Evolutionary conservation across 2,888 invertebrate genomes (phyloP).

Genomic region (Cheilosia pagana): DNA sequence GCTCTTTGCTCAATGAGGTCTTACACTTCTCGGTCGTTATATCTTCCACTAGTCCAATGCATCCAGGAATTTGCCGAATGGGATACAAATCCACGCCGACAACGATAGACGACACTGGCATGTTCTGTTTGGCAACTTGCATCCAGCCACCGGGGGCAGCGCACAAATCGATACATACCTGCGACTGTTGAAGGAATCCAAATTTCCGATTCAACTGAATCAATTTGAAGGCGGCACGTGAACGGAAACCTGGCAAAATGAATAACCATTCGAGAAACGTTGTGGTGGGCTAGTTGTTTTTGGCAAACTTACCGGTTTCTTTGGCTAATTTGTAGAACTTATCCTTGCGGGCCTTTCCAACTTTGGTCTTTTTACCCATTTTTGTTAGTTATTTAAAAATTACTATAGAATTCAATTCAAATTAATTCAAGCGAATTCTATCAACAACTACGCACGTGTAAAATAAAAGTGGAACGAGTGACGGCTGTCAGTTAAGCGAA

Average conservation of each 20-base stretch:
- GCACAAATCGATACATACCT: constrained; percentile 98
- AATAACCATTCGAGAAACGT: not conserved
- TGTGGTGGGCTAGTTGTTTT: not conserved
- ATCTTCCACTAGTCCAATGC: constrained; percentile 95
- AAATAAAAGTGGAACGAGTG: constrained; percentile 11
- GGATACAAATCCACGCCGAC: constrained; percentile 98
- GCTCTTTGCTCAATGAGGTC: constrained; percentile 90
- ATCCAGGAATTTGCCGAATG: constrained; percentile 95
- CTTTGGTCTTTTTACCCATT: constrained; percentile 98
- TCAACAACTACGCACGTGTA: constrained; percentile 69
- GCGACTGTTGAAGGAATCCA: constrained; percentile 96
- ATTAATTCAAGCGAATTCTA: constrained; percentile 9
- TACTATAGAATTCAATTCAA: not conserved
- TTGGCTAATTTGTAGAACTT: constrained; percentile 99
- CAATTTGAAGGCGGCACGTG: constrained; percentile 99
- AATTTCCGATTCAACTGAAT: constrained; percentile 99
- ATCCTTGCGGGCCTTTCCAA: constrained; percentile 99
- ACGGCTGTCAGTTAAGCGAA: constrained; percentile 21
- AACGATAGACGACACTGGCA: constrained; percentile 98
- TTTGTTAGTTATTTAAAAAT: constrained; percentile 78
- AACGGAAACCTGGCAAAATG: constrained; percentile 91
- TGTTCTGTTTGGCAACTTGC: constrained; percentile 98
- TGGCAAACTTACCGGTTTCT: constrained; percentile 94
- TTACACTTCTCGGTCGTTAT: constrained; percentile 98
- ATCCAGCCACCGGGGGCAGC: constrained; percentile 99